phyloP scores from a whole-genome alignment of 2,113 vertebrate species.

The Cyanoderma ruficeps region DNA sequence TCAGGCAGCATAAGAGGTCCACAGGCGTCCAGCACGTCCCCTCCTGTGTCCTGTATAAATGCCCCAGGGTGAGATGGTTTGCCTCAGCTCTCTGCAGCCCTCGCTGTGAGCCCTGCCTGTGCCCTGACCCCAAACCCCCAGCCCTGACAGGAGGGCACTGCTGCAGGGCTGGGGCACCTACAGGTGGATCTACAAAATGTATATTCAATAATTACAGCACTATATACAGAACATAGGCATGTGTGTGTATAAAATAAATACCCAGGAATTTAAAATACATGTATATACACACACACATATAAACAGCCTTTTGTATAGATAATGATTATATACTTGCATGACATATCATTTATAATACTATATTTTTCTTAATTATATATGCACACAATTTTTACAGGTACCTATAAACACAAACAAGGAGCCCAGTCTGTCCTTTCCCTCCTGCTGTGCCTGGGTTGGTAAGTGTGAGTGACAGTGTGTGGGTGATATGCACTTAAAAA shows the following conservation, averaged over 20 bases:
- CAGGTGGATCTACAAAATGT: neutral
- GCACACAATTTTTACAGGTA: neutral
- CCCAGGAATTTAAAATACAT: neutral
- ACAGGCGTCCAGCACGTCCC: neutral
- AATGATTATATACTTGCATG: neutral
- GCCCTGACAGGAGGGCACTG: neutral
- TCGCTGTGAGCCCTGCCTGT: neutral
- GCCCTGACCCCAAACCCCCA: neutral
- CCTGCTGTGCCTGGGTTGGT: neutral
- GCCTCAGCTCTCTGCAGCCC: neutral
- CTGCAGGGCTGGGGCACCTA: neutral
- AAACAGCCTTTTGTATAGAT: neutral
- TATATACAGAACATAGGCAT: neutral
- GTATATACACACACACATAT: neutral
- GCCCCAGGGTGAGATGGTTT: neutral
- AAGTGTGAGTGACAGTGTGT: neutral
- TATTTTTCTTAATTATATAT: neutral
- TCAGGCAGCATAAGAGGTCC: neutral
- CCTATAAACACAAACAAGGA: neutral
- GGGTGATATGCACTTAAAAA: neutral
- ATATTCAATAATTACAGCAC: neutral
- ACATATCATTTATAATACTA: neutral
- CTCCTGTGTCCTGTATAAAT: rapidly evolving
- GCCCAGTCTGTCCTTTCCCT: neutral
- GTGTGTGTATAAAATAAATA: neutral